Evolutionary conservation across 1,140 invertebrate species (phyloP).

Genomic region (Pogonomyrmex barbatus): DNA sequence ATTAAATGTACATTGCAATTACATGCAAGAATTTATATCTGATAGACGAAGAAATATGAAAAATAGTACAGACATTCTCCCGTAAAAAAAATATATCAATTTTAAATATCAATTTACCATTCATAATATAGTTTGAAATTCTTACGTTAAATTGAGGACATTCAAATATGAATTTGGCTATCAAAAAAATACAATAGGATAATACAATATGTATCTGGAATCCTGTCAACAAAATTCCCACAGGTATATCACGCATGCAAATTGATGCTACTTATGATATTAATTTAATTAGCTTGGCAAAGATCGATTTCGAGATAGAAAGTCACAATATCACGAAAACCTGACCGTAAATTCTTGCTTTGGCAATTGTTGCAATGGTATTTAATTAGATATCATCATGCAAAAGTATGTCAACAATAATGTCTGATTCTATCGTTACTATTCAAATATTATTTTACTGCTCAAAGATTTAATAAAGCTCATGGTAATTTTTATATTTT

Average conservation of each 20-base stretch:
- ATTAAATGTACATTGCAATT: background rate
- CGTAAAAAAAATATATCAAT: background rate
- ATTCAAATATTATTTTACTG: background rate
- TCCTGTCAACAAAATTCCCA: constrained; percentile 37
- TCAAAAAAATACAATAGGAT: background rate
- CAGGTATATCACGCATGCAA: constrained; percentile 15
- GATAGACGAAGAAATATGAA: background rate
- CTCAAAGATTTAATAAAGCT: constrained; percentile 18
- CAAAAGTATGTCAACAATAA: background rate
- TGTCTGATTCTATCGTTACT: background rate
- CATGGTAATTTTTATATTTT: background rate
- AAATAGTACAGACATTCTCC: background rate
- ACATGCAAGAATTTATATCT: background rate
- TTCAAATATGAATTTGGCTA: constrained; percentile 36
- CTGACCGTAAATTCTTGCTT: background rate
- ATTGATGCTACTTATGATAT: constrained; percentile 17
- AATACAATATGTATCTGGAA: background rate
- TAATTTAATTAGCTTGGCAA: constrained; percentile 57
- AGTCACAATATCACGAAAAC: constrained; percentile 9
- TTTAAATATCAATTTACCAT: background rate
- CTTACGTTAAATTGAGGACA: constrained; percentile 23
- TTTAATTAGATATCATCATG: background rate
- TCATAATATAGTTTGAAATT: constrained; percentile 46
- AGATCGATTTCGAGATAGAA: background rate
- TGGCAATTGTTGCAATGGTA: background rate